Evolutionary conservation across 1,140 invertebrate species (phyloP), one percentile per base, ranked within the genome.

Genomic region (Drosophila santomea): DNA sequence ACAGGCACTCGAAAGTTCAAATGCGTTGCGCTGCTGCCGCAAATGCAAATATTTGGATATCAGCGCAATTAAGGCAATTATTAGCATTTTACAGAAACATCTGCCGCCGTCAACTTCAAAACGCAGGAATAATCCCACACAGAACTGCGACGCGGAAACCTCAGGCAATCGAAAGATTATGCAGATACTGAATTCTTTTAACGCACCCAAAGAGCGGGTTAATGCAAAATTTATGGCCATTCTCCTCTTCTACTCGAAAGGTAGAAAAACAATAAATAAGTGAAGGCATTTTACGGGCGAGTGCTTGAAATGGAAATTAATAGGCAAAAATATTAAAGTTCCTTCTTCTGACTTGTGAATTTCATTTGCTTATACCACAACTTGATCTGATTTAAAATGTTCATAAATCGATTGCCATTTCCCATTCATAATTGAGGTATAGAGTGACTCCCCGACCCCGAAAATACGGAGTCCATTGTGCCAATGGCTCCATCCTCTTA

Each of bases 41-140:
- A 45, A 62, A 41, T 73, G 57, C 74, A 83, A 83, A 74, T 48
- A 76, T 72, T 72, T 72, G 68, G 35, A 66, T 83, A 74, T 74
- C 55, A 74, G 63, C 74, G 80, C 67, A 88, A 83, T 89, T 80
- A 80, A 61, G 67, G 72, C 60, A 83, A 80, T 83, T 71, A 76
- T 81, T 69, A 56, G 62, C 73, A 73, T 74, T 74, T 69, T 48
- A 55, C 54, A 52, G 20, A 52, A 63, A 67, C 82, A 75, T 85
- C 78, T 86, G 82, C 47, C 50, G 58, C 50, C 61, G 57, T 60
- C 45, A 67, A 68, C 61, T 66, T 43, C 47, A 59, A 67, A 56
- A 63, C 59, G 36, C 47, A 23, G 25, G 6, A 45, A 52, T 48
- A 60, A 54, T 54, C 48, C 67, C 67, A 52, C 38, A 45, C 68